A percentile compares a stretch with the other conserved stretches of the same genome.
These are phyloP conservation scores for Galendromus occidentalis DNA, from an alignment of 1,140 invertebrate genomes.

Conservation along the genomic window DNA sequence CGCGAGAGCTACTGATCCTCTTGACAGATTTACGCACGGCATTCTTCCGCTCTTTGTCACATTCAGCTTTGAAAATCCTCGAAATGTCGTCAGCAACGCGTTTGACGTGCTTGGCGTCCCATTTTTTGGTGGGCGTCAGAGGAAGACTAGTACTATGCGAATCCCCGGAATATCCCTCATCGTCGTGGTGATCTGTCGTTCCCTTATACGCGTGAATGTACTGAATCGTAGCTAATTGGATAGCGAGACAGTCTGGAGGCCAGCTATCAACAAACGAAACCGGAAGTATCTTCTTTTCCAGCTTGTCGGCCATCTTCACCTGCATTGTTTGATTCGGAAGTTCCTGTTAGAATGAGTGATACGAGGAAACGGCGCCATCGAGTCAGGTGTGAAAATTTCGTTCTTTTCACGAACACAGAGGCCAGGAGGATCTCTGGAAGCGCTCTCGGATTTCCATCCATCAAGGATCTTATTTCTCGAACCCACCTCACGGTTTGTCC, in stretches of 20 bases:
- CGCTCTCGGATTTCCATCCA: too few relatives aligned
- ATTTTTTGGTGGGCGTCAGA: conserved; percentile 1
- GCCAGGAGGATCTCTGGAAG: too few relatives aligned
- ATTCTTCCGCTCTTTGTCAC: neutral
- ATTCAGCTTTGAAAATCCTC: neutral
- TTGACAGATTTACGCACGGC: neutral
- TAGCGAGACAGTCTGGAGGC: conserved; percentile 31
- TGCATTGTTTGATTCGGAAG: conserved; percentile 14
- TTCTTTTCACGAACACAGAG: too few relatives aligned
- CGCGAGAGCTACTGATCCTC: neutral
- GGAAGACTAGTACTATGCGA: neutral
- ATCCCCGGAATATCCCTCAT: neutral
- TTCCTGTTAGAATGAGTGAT: neutral
- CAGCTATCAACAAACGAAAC: conserved; percentile 29
- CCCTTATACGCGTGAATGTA: conserved; percentile 18
- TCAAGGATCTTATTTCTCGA: too few relatives aligned
- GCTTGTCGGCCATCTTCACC: conserved; percentile 32
- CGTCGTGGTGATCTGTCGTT: neutral
- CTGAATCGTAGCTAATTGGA: conserved; percentile 32
- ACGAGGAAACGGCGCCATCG: neutral
- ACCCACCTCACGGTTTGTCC: conserved; percentile 32
- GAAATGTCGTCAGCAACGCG: conserved; percentile 8
- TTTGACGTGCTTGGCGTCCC: conserved; percentile 10
- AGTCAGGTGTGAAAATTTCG: neutral
- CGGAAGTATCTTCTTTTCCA: conserved; percentile 30